phyloP scores from a whole-genome alignment of 2,888 invertebrate species.

The Caenorhabditis macrosperma region DNA sequence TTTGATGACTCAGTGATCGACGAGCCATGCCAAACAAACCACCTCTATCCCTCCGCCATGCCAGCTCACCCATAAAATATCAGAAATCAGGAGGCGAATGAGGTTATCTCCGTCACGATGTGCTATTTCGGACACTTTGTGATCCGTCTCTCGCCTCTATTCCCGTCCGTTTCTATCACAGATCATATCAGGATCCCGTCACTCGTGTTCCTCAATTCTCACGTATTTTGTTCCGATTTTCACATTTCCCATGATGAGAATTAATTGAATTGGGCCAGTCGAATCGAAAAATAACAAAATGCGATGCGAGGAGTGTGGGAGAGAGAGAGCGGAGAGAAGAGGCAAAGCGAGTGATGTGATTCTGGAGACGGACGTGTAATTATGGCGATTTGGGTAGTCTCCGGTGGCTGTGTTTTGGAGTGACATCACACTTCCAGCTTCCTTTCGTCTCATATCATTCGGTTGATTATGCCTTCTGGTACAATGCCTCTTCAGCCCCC shows the following conservation, averaged over 20 bases:
- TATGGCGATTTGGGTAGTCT: not conserved
- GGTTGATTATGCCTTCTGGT: not conserved
- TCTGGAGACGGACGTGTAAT: not conserved
- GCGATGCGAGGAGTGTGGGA: no score
- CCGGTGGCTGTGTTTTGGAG: not conserved
- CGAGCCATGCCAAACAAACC: not conserved
- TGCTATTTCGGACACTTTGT: not conserved
- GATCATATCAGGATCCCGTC: not conserved
- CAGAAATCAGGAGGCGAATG: not conserved
- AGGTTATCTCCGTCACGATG: not conserved
- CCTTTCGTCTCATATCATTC: not conserved
- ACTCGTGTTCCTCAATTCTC: not conserved
- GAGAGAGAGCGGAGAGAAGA: no score
- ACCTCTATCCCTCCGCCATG: not conserved
- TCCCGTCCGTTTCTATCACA: not conserved
- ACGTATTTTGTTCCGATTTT: not conserved
- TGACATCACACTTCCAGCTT: slow-evolving; percentile 6
- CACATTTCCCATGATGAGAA: not conserved
- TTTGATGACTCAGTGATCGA: no score
- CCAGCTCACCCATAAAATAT: not conserved
- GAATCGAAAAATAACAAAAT: not conserved
- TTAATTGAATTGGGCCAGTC: not conserved
- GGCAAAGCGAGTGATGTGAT: not conserved
- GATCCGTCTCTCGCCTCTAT: no score
- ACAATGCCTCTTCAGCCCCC: not conserved